Conservation (phyloP, 2,113 vertebrate species). For the Clarias batrachus region DNA sequence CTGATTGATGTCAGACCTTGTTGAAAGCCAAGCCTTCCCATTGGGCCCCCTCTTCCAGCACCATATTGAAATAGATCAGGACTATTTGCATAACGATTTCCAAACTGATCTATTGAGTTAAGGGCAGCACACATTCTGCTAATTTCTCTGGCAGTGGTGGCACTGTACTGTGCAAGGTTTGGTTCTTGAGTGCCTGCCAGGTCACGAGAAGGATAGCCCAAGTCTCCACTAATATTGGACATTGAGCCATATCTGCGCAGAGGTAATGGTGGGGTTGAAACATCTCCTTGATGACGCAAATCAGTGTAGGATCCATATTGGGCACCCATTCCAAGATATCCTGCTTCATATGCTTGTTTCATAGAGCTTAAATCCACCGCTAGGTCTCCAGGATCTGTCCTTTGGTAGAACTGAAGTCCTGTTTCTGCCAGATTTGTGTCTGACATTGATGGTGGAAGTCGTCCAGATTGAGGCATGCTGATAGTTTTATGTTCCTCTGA, state of each 20-base stretch:
- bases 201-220: constrained; percentile 80
- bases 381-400: constrained; percentile 78
- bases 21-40: constrained; percentile 71
- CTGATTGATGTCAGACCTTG: constrained; percentile 82
- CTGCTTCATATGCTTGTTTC: constrained; percentile 86
- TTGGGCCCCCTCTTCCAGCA: constrained; percentile 69
- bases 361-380: constrained; percentile 88
- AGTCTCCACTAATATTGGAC: constrained; percentile 94
- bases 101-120: constrained; percentile 92
- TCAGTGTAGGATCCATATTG: constrained; percentile 96
- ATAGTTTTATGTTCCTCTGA: constrained; percentile 81
- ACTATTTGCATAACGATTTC: constrained; percentile 78
- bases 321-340: constrained; percentile 84
- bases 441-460: constrained; percentile 91
- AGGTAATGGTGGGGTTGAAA: constrained; percentile 81
- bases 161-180: constrained; percentile 93
- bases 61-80: constrained; percentile 84
- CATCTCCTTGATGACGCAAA: constrained; percentile 85
- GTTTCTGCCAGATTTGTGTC: constrained; percentile 90
- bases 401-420: constrained; percentile 78
- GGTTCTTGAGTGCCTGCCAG: constrained; percentile 82
- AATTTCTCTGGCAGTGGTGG: constrained; percentile 94
- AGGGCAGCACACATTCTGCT: constrained; percentile 97
- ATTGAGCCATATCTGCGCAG: constrained; percentile 90
- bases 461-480: constrained; percentile 71